Percentiles rank a stretch among this genome's conserved stretches.
Conservation (phyloP, 2,888 invertebrate genomes). For the Cheilosia scutellata region DNA sequence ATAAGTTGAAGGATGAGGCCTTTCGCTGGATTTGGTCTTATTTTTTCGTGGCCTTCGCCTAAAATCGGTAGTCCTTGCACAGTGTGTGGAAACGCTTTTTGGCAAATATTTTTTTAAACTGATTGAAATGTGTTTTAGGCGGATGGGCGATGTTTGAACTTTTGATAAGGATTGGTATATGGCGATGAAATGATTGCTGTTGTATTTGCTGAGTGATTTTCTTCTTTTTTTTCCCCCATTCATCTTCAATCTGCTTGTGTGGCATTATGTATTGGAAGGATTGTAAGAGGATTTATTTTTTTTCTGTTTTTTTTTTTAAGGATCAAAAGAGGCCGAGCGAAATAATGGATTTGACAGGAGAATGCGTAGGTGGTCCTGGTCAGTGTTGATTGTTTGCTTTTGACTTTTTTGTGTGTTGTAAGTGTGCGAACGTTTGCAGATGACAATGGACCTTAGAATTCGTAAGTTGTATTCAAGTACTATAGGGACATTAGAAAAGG, state of each 20-base stretch:
- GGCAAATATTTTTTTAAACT: constrained; percentile 57
- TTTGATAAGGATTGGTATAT: constrained; percentile 57
- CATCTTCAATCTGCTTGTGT: constrained; percentile 16
- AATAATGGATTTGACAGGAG: constrained; percentile 59
- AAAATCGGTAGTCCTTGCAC: constrained; percentile 40
- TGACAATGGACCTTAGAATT: constrained; percentile 60
- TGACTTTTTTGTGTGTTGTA: constrained; percentile 38
- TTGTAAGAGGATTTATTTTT: constrained; percentile 62
- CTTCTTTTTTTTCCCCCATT: not conserved
- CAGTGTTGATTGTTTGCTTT: constrained; percentile 63
- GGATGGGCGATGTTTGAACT: constrained; percentile 34
- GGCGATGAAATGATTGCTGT: constrained; percentile 61
- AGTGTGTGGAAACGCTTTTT: constrained; percentile 28
- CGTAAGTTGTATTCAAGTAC: constrained; percentile 15
- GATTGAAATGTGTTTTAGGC: constrained; percentile 59
- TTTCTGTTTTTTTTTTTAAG: constrained; percentile 12
- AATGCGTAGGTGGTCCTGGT: constrained; percentile 59
- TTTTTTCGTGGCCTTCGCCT: constrained; percentile 29
- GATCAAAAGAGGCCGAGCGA: constrained; percentile 42
- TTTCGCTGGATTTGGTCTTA: constrained; percentile 13
- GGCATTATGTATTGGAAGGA: constrained; percentile 48
- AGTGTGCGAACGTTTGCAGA: constrained; percentile 70
- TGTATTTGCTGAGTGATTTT: constrained; percentile 71
- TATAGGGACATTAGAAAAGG: constrained; percentile 48
- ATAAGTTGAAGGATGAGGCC: constrained; percentile 21